phyloP scores from a whole-genome alignment of 1,140 invertebrate species.

The Bombus difficillimus region DNA sequence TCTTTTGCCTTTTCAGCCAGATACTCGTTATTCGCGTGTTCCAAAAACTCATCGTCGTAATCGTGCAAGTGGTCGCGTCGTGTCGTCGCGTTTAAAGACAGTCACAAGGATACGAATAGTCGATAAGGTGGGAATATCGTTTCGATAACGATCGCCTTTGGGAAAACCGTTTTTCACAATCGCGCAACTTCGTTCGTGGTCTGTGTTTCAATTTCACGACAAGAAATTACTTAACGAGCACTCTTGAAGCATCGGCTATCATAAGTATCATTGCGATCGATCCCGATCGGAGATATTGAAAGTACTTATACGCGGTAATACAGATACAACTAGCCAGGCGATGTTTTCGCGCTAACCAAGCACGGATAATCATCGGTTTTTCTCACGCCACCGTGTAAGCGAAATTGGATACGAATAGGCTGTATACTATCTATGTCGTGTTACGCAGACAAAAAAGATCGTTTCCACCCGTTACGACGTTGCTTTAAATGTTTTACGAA shows the following conservation, averaged over 20 bases:
- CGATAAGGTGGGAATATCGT: slow-evolving; percentile 53
- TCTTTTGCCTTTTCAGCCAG: not conserved
- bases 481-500: not conserved
- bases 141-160: slow-evolving; percentile 52
- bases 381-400: not conserved
- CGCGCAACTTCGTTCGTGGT: slow-evolving; percentile 25
- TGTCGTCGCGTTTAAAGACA: slow-evolving; percentile 25
- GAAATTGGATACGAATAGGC: not conserved
- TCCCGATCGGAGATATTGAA: slow-evolving; percentile 21
- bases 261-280: slow-evolving; percentile 33
- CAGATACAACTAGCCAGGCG: not conserved
- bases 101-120: not conserved
- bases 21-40: slow-evolving; percentile 50
- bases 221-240: slow-evolving; percentile 41
- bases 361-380: slow-evolving; percentile 31
- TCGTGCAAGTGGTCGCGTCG: not conserved
- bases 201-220: slow-evolving; percentile 53
- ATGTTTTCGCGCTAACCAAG: slow-evolving; percentile 54
- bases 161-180: slow-evolving; percentile 37
- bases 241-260: slow-evolving; percentile 12
- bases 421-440: not conserved
- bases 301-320: not conserved
- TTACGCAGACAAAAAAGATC: not conserved
- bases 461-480: not conserved
- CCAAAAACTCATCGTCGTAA: slow-evolving; percentile 52